Conservation (phyloP, 2,888 invertebrate species). For the Tenthredo livida region DNA sequence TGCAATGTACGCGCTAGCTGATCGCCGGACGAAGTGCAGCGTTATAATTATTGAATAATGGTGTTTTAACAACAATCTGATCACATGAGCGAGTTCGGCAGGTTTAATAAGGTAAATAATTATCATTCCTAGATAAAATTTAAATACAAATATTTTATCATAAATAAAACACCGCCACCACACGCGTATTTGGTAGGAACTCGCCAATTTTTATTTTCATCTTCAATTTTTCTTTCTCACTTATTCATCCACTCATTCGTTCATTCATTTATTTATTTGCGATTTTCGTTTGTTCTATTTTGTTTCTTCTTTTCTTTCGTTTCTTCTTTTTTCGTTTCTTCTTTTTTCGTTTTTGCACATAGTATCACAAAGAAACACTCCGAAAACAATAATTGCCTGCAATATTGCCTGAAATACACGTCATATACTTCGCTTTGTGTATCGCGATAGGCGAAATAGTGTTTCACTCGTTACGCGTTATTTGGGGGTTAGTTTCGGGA, state of each 20-base stretch:
- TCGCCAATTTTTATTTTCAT: neutral
- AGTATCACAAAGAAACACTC: neutral
- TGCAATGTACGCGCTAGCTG: slow-evolving; percentile 51
- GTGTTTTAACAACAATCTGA: slow-evolving; percentile 57
- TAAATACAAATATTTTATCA: neutral
- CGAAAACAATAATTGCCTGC: neutral
- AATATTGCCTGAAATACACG: neutral
- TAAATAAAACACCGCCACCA: no score
- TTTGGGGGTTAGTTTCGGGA: slow-evolving; percentile 27
- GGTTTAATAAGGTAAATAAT: slow-evolving; percentile 60
- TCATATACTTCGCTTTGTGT: neutral
- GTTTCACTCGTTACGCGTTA: neutral
- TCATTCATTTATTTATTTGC: neutral
- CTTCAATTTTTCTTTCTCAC: neutral
- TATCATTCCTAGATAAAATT: neutral
- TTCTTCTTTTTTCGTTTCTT: neutral
- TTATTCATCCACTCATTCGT: neutral
- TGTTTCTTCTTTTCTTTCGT: neutral
- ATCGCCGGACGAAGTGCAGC: slow-evolving; percentile 49
- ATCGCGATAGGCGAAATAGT: neutral
- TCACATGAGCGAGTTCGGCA: slow-evolving; percentile 61
- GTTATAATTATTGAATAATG: slow-evolving; percentile 56
- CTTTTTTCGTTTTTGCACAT: neutral
- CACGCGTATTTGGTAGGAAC: no score
- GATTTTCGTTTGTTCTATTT: neutral